Evolutionary conservation across 1,140 invertebrate genomes (phyloP).

Genomic region (Penaeus vannamei): DNA sequence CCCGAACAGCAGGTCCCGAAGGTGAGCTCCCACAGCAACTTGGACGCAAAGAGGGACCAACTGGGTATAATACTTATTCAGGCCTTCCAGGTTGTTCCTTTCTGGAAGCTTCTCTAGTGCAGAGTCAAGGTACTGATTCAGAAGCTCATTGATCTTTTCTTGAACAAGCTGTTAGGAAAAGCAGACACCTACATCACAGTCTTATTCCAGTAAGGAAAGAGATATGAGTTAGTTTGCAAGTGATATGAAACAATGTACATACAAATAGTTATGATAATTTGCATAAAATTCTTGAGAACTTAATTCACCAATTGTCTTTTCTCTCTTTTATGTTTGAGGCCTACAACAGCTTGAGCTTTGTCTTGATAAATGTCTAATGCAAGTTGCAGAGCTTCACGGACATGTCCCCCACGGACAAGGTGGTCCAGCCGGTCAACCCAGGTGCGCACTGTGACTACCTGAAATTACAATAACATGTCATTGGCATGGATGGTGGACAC

Average conservation of each 20-base stretch:
- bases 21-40: constrained; percentile 62
- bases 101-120: constrained; percentile 68
- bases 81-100: constrained; percentile 67
- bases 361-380: constrained; percentile 81
- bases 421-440: constrained; percentile 86
- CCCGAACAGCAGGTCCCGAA: constrained; percentile 73
- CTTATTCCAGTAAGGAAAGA: no score
- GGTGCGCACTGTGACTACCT: constrained; percentile 84
- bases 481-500: background rate
- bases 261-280: no score
- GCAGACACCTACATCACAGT: background rate
- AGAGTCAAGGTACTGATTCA: constrained; percentile 69
- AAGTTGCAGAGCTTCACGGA: constrained; percentile 77
- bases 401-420: constrained; percentile 77
- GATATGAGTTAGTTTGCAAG: no score
- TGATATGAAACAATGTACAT: no score
- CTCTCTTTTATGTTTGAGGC: constrained; percentile 76
- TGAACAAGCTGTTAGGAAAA: constrained; percentile 49
- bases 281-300: constrained; percentile 1
- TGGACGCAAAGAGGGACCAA: constrained; percentile 69
- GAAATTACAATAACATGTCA: constrained; percentile 68
- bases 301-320: constrained; percentile 70
- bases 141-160: constrained; percentile 67
- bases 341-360: constrained; percentile 79
- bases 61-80: constrained; percentile 69